phyloP scores from a whole-genome alignment of 1,140 invertebrate genomes.

The Orchestia grillus region DNA sequence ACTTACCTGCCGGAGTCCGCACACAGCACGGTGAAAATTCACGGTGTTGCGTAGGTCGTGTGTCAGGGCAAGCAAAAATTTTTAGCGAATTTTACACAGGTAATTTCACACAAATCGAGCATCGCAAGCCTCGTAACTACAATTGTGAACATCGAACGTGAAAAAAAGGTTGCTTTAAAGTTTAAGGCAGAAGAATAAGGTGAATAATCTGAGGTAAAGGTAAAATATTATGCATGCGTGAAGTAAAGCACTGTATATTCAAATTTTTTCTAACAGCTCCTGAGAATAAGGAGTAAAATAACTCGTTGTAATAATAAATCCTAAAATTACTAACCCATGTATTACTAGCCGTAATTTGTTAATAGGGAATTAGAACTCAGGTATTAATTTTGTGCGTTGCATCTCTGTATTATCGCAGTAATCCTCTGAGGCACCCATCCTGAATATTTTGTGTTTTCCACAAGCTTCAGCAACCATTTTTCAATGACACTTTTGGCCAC shows the following conservation, averaged over 20 bases:
- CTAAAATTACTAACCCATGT: not conserved
- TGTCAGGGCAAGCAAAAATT: too few species aligned
- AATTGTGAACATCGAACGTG: not conserved
- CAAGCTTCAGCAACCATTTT: not conserved
- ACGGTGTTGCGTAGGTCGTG: too few species aligned
- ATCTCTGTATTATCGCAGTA: not conserved
- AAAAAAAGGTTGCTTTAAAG: not conserved
- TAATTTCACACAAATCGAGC: not conserved
- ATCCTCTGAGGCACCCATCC: not conserved
- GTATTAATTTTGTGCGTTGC: not conserved
- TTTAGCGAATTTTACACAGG: not conserved
- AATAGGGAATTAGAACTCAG: not conserved
- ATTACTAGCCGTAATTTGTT: not conserved
- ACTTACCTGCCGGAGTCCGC: too few species aligned
- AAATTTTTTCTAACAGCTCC: not conserved
- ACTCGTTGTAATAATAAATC: not conserved
- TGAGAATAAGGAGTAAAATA: too few species aligned
- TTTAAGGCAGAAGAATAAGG: not conserved
- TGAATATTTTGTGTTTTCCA: not conserved
- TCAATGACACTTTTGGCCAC: not conserved
- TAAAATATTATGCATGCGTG: not conserved
- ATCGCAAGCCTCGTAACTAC: not conserved
- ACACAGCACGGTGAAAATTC: too few species aligned
- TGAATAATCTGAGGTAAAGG: not conserved
- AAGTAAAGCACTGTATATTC: not conserved